Percentiles rank a stretch among this genome's conserved stretches.
Conservation (phyloP, 1,140 invertebrate genomes). For the Microplitis demolitor region DNA sequence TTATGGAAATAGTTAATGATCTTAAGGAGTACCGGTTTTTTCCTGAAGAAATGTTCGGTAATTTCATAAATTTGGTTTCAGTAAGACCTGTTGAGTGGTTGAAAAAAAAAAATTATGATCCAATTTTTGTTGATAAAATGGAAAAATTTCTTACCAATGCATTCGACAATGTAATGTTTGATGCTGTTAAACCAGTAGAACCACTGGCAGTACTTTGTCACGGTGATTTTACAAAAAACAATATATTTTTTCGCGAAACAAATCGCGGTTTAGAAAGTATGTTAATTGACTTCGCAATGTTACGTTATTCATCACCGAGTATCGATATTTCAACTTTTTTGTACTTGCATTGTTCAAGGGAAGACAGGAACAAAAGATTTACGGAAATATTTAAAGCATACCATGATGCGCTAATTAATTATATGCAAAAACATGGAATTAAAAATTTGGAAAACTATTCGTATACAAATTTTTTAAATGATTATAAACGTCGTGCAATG, state of each 20-base stretch:
- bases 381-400: slow-evolving; percentile 46
- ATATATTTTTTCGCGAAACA: slow-evolving; percentile 45
- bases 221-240: slow-evolving; percentile 55
- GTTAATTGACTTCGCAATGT: slow-evolving; percentile 54
- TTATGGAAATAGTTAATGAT: slow-evolving; percentile 35
- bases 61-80: neutral
- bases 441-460: slow-evolving; percentile 34
- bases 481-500: slow-evolving; percentile 44
- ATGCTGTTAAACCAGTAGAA: slow-evolving; percentile 26
- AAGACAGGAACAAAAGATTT: slow-evolving; percentile 36
- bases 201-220: slow-evolving; percentile 52
- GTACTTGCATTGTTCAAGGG: slow-evolving; percentile 44
- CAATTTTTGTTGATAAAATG: slow-evolving; percentile 34
- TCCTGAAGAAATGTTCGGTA: accelerated
- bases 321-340: slow-evolving; percentile 57
- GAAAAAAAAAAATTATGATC: slow-evolving; percentile 26
- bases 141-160: slow-evolving; percentile 23
- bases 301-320: slow-evolving; percentile 47
- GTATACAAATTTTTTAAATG: slow-evolving; percentile 39
- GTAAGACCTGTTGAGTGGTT: slow-evolving; percentile 27
- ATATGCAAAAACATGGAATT: slow-evolving; percentile 30
- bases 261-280: slow-evolving; percentile 37
- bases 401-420: slow-evolving; percentile 33
- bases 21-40: slow-evolving; percentile 32
- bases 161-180: slow-evolving; percentile 22